These are phyloP conservation scores for Meiosimyza platycephala DNA, from an alignment of 2,888 invertebrate genomes.

Conservation along the genomic window DNA sequence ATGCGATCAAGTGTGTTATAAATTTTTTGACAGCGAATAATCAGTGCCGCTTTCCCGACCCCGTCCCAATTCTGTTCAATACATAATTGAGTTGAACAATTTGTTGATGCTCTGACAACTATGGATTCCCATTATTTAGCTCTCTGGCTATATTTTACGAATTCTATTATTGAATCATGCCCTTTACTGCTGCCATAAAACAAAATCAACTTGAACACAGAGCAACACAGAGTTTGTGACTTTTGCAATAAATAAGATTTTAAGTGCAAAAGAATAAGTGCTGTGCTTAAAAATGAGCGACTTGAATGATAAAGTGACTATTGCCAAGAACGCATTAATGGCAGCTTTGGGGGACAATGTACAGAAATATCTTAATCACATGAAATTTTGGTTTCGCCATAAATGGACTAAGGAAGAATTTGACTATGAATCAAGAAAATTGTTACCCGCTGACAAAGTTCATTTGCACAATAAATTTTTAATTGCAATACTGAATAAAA, in stretches of 20 bases:
- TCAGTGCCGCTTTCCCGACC: too few species aligned
- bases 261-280: neutral
- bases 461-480: slow-evolving; percentile 88
- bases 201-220: too few species aligned
- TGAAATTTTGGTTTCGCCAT: slow-evolving; percentile 81
- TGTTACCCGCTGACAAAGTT: slow-evolving; percentile 79
- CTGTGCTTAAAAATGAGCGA: slow-evolving; percentile 50
- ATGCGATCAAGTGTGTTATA: too few species aligned
- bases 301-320: slow-evolving; percentile 57
- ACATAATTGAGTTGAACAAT: too few species aligned
- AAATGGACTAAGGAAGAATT: slow-evolving; percentile 87
- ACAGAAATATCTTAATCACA: slow-evolving; percentile 76
- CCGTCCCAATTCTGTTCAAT: too few species aligned
- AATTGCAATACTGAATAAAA: slow-evolving; percentile 82
- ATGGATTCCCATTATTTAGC: too few species aligned
- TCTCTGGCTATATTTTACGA: too few species aligned
- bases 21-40: too few species aligned
- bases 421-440: slow-evolving; percentile 80
- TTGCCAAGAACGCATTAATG: slow-evolving; percentile 59
- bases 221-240: too few species aligned
- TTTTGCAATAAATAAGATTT: too few species aligned
- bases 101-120: too few species aligned
- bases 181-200: neutral
- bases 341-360: slow-evolving; percentile 75
- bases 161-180: too few species aligned